Base-by-base conservation (phyloP, 23 tunicate species). In the Halocynthia roretzi region DNA sequence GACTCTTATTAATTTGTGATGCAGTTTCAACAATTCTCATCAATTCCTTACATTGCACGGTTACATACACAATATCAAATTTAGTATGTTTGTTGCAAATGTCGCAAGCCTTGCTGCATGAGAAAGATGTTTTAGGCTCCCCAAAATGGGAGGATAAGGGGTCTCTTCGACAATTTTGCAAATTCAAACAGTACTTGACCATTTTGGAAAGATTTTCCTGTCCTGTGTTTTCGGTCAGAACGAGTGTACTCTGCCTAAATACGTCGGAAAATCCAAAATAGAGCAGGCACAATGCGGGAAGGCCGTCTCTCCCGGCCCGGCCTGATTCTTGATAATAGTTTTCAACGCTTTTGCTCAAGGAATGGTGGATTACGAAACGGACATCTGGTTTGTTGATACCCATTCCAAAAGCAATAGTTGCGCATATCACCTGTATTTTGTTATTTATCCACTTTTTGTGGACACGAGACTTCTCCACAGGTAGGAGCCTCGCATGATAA, bases 311-410 rank as follows among this genome's bases (percentile, higher is more conserved):
- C 4, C 98, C 98, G 5, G 98, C 98, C 40, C 98, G 77, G 6
- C 98, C 98, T 7, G 87, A 86, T 82, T 92, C 98, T 92, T 92
- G 98, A 56, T 92, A 92, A 74, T 92, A 92, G 20, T 75, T 86
- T 67, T 92, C 98, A 71, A 92, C 75, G 67, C 92, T 92, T 75
- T 92, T 92, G 71, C 92, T 86, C 75, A 86, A 49, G 6, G 92
- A 72, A 68, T 83, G 87, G 61, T 92, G 98, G 66, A 92, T 92
- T 5, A 92, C 98, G 62, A 92, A 92, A n/a, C 92, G 72, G 7
- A 86, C 91, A 60, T 92, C 87, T 5, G 86, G 84, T 83, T 92
- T 92, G 61, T 92, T 80, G 51, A 92, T 92, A 10, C 98, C 98
- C 98, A 92, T 92, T 53, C 98, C 98, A 68, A 92, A 92, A 10